A percentile compares a stretch with the other conserved stretches of the same genome.
phyloP scores from a whole-genome alignment of 2,113 vertebrate genomes.

The Smithornis capensis region DNA sequence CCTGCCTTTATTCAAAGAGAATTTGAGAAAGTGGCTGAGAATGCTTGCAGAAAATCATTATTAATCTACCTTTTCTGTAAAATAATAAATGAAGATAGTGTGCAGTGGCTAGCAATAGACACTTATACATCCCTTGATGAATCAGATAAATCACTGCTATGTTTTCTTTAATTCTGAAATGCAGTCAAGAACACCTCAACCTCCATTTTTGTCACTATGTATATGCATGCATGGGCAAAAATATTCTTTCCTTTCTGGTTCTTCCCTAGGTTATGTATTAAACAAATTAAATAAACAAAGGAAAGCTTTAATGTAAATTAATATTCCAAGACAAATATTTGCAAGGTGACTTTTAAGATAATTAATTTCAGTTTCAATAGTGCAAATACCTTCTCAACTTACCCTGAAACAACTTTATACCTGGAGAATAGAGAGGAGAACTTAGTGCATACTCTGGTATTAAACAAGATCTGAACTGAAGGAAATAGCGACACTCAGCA shows the following conservation, averaged over 20 bases:
- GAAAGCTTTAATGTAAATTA: not conserved
- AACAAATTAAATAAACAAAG: not conserved
- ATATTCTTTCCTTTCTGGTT: not conserved
- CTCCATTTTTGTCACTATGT: not conserved
- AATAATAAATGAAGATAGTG: not conserved
- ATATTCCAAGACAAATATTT: not conserved
- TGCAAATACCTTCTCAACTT: not conserved
- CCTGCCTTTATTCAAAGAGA: not conserved
- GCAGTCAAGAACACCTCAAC: not conserved
- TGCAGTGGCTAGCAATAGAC: not conserved
- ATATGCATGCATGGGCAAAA: accelerated
- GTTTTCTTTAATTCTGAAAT: not conserved
- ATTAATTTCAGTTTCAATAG: not conserved
- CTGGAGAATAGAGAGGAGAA: not conserved
- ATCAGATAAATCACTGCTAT: not conserved
- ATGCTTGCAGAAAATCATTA: not conserved
- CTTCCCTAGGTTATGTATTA: not conserved
- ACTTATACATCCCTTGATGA: not conserved
- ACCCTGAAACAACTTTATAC: not conserved
- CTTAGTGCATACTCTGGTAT: not conserved
- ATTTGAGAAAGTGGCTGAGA: not conserved
- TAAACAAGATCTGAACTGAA: not conserved
- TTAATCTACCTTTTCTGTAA: not conserved
- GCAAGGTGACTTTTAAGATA: not conserved
- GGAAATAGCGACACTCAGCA: not conserved